Base-by-base conservation (phyloP, 2,888 invertebrate genomes). In the Dynastes tityus region DNA sequence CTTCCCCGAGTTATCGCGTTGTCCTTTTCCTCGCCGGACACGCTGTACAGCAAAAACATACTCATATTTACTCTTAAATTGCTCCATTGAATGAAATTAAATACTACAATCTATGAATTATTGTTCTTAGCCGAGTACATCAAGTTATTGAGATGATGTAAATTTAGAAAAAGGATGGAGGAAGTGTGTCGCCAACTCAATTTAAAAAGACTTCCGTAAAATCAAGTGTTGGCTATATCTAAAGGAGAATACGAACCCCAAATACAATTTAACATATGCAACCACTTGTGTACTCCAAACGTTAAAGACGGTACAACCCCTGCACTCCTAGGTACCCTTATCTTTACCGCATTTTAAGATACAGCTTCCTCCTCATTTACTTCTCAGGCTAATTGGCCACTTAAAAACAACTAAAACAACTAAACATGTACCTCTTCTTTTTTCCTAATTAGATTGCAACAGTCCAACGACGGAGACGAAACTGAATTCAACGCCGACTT, bases 401-500 rank as follows among this genome's bases (percentile, higher is more conserved):
- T 75, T 78, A 67, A 78, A 45, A 71, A 63, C 45, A 40, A 51
- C 68, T 49, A 49, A 68, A 49, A 90, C 11, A 40, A 29, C 55
- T 55, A n/a, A 55, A 16, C 16, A 16, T 55, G 55, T 55, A 9
- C 13, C 9, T 53, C 22, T 65, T 40, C 55, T 67, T 22, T 37
- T 71, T 58, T 58, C 16, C 65, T 80, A 80, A 74, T 86, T 87
- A 91, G 91, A 91, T 82, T 89, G 90, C 79, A 84, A 88, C 45
- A 90, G 90, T 82, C 89, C 90, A 2, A 87, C 88, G 78, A 83
- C 85, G 27, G 85, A 81, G 45, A 63, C 80, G 83, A 11, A 80
- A 83, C 49, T 77, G 37, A 79, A 79, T 49, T 49, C 77, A n/a
- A 32, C 84, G 80, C 68, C 49, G 3, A 68, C 76, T 16, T 78